Conservation (phyloP, 2,113 vertebrate genomes). For the Gnathonemus echidnorhynchus region DNA sequence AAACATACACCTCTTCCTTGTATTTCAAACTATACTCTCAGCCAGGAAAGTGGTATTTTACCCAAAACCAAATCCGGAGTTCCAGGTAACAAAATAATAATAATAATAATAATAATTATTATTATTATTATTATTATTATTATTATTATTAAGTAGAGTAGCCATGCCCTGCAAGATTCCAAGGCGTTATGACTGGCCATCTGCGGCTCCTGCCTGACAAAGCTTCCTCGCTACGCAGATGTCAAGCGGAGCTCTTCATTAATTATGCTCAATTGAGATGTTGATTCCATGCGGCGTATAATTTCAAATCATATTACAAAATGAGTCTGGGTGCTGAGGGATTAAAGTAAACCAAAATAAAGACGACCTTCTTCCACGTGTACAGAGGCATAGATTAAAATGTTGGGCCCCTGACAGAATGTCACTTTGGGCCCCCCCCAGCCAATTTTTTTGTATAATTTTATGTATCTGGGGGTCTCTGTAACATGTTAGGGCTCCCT, state of each 20-base stretch:
- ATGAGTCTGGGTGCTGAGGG: not conserved
- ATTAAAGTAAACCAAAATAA: not conserved
- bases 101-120: not conserved
- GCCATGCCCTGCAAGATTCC: not conserved
- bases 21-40: not conserved
- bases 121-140: slow-evolving; percentile 41
- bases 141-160: slow-evolving; percentile 9
- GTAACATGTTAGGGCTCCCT: not conserved
- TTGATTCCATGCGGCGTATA: not conserved
- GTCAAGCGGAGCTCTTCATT: not conserved
- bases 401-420: not conserved
- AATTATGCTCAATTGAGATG: not conserved
- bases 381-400: not conserved
- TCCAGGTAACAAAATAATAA: not conserved
- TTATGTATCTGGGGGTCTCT: not conserved
- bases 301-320: not conserved
- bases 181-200: not conserved
- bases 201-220: not conserved
- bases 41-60: not conserved
- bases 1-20: not conserved
- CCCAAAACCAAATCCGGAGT: not conserved
- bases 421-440: not conserved
- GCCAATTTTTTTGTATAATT: not conserved
- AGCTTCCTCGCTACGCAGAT: not conserved
- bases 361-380: not conserved